Conservation (phyloP, 2,113 vertebrate genomes). For the Bambusicola thoracicus region DNA sequence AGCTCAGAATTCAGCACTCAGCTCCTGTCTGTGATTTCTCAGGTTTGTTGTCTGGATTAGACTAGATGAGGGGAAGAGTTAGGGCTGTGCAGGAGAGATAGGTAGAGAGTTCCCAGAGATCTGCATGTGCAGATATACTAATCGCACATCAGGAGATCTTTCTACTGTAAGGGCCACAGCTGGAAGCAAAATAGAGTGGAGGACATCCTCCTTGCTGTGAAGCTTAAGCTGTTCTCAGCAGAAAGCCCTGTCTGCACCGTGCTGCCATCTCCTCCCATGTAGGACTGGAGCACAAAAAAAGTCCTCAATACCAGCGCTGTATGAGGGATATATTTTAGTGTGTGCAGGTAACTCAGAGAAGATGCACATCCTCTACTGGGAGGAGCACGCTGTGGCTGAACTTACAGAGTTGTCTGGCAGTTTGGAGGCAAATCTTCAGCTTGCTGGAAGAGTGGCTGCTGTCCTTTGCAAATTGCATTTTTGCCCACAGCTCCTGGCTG, state of each 20-base stretch:
- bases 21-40: neutral
- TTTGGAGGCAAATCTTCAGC: neutral
- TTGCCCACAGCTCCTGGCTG: neutral
- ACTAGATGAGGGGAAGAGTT: neutral
- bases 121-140: neutral
- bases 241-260: neutral
- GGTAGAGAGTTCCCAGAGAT: neutral
- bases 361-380: neutral
- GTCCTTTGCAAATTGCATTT: neutral
- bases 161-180: neutral
- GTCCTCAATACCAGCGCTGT: neutral
- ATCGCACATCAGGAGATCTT: neutral
- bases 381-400: neutral
- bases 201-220: neutral
- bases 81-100: neutral
- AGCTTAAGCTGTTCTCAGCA: neutral
- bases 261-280: neutral
- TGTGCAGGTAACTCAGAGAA: neutral
- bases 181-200: neutral
- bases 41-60: neutral
- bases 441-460: neutral
- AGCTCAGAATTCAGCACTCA: neutral
- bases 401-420: neutral
- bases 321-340: neutral
- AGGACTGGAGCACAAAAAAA: neutral